Base-by-base conservation (phyloP, 2,888 invertebrate species). In the Phaedon cochleariae region DNA sequence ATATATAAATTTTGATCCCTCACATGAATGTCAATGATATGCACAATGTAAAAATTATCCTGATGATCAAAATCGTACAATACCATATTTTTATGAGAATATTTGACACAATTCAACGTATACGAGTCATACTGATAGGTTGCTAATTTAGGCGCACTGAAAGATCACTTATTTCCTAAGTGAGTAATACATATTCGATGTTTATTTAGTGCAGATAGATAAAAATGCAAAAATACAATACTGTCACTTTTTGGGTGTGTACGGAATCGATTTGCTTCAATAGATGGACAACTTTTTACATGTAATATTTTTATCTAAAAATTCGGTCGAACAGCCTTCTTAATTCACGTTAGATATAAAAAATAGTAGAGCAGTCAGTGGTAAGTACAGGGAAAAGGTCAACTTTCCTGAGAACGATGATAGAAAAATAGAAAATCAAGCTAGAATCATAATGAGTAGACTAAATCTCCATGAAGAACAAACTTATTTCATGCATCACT, bases 1-100 rank as follows among this genome's bases (percentile, higher is more conserved):
- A 78, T 79, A 78, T 79, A 77, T 74, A 73, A 69, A 71, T 72
- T 79, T 81, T 82, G 82, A 79, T 81, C 80, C 80, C 81, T 74
- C 62, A 62, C 54, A 53, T 77, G 68, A 68, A 73, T 67, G 61
- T 72, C 45, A 49, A 68, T 75, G 76, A 76, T 76, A 77, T 76
- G 76, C 74, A 72, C 71, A 70, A 73, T 73, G 73, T 69, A 67
- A 67, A 68, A 61, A 69, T 67, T 69, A 60, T 64, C 48, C 21
- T 48, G 45, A 22, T 29, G 22, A 64, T 60, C 45, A 48, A 65
- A 54, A 59, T 67, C 57, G 59, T 59, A 64, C 41, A 64, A 62
- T 41, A 15, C 6, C 41, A 41, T 41, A 41, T n/a, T n/a, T n/a
- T n/a, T n/a, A n/a, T 41, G 1, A 10, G 3, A 69, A 62, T 51